Conservation (phyloP, 2,888 invertebrate genomes). For the Pollenia labialis region DNA sequence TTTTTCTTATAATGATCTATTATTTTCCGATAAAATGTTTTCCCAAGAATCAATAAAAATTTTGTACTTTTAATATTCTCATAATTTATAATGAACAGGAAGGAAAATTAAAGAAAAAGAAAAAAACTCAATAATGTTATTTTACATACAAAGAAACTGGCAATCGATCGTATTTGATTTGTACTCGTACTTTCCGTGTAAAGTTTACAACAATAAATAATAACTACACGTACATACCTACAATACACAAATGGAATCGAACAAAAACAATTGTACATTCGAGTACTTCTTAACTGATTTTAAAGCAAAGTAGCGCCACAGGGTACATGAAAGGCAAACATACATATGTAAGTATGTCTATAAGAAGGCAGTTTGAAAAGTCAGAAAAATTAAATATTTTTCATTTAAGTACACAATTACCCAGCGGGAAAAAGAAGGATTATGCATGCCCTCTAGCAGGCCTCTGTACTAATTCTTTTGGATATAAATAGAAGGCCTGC, state of each 20-base stretch:
- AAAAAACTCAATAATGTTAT: neutral
- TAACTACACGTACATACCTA: conserved; percentile 43
- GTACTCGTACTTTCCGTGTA: conserved; percentile 1
- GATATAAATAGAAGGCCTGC: no score
- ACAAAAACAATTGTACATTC: conserved; percentile 34
- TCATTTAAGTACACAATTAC: no score
- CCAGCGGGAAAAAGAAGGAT: no score
- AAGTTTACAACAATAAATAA: conserved; percentile 32
- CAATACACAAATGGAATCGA: neutral
- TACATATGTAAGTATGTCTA: neutral
- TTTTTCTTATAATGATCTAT: conserved; percentile 7
- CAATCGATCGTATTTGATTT: neutral
- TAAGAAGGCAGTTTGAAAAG: neutral
- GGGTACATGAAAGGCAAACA: conserved; percentile 1
- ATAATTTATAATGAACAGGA: conserved; percentile 45
- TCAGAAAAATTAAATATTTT: neutral
- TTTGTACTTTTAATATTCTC: conserved; percentile 22
- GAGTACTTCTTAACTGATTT: neutral
- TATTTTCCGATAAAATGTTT: conserved; percentile 28
- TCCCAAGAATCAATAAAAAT: conserved; percentile 26
- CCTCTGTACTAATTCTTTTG: no score
- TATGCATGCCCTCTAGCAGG: no score
- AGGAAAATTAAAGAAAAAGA: conserved; percentile 23
- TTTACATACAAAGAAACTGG: neutral
- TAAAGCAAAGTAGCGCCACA: conserved; percentile 30